Base-by-base conservation (phyloP, 37 sponge, comb jelly and placozoan genomes). In the Spongia lamella region DNA sequence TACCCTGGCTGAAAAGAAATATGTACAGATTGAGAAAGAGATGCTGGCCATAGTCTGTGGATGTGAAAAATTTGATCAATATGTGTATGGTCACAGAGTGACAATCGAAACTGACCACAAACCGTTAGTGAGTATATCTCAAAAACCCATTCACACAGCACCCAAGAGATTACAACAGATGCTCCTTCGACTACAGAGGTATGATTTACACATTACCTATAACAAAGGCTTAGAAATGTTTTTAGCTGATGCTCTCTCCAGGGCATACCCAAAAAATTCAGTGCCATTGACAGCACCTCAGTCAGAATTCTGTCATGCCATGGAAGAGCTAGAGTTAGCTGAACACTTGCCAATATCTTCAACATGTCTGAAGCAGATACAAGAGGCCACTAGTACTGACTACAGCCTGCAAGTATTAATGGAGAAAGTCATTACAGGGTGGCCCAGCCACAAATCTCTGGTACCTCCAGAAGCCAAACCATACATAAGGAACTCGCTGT, bases 11-110 rank as follows among this genome's bases (percentile, higher is more conserved):
- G 74, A 82, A 60, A 72, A 64, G 15, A 66, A 50, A 0, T 73
- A 63, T 53, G 82, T 75, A 3, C 75, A 83, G 57, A 83, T 75
- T 26, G 76, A 83, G 56, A 83, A 83, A 36, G 76, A 83, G 70
- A 34, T 83, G 37, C 61, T 83, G 13, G 82, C 82, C 55, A 82
- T 82, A 7, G 75, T 82, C n/a, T 82, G 53, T 34, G 82, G 57
- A 5, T 82, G 83, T 66, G 69, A 83, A 15, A 67, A 75, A 66
- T 83, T 83, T 56, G 68, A 75, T 1, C 33, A 49, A 1, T 83
- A 83, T 13, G 20, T 73, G 29, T 83, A 75, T 58, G 83, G 83
- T 16, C 39, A 68, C 40, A 47, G 59, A 1, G 52, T 15, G 11
- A 3, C 57, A 5, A 53, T 83, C 15, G 76, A 83, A 25, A 73